Evolutionary conservation across 2,888 invertebrate species (phyloP).

Genomic region (Bursaphelenchus okinawaensis): DNA sequence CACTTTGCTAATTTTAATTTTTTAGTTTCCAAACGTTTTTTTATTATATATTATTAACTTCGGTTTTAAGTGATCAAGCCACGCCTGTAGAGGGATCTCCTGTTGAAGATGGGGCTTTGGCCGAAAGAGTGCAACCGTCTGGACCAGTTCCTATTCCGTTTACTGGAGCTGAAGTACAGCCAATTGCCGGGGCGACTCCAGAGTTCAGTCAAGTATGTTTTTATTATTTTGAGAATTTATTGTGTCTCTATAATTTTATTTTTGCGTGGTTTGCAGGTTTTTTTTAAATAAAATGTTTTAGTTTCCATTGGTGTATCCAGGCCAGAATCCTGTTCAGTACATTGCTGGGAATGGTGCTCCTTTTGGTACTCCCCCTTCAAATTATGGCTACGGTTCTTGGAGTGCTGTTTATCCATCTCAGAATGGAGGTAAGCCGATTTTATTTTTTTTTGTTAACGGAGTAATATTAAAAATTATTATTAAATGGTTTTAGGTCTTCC

Average conservation of each 20-base stretch:
- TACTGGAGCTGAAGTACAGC: neutral
- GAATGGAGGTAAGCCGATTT: neutral
- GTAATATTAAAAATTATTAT: too few species aligned
- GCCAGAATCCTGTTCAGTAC: conserved; percentile 9
- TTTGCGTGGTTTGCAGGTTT: neutral
- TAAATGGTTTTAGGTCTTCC: conserved; percentile 13
- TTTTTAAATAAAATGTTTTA: conserved; percentile 11
- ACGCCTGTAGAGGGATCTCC: conserved; percentile 8
- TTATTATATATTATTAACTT: too few species aligned
- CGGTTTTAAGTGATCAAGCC: conserved; percentile 3
- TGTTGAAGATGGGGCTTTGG: neutral
- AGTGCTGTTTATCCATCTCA: conserved; percentile 28
- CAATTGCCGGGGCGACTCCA: conserved; percentile 17
- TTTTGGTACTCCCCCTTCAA: conserved; percentile 33
- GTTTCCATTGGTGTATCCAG: conserved; percentile 23
- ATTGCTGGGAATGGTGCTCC: conserved; percentile 14
- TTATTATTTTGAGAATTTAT: neutral
- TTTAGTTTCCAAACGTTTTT: neutral
- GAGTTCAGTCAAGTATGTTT: conserved; percentile 22
- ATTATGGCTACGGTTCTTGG: conserved; percentile 38
- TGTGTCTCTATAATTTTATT: neutral
- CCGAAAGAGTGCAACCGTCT: neutral
- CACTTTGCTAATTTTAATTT: neutral
- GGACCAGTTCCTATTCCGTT: conserved; percentile 23
- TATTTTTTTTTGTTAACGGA: neutral